A percentile compares a stretch with the other conserved stretches of the same genome.
phyloP scores from a whole-genome alignment of 1,140 invertebrate genomes.

The Hestina assimilis region DNA sequence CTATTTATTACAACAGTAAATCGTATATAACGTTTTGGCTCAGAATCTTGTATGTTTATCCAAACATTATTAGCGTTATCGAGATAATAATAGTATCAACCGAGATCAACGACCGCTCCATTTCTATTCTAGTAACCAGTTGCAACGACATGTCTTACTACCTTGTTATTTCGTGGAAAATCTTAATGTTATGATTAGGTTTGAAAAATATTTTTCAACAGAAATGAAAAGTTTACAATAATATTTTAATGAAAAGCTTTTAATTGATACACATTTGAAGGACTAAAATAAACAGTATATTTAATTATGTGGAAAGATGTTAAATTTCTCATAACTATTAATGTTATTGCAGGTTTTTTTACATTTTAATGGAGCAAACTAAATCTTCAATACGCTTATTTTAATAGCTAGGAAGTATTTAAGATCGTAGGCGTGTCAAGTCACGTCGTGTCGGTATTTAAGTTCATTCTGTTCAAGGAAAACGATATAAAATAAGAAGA shows the following conservation, averaged over 20 bases:
- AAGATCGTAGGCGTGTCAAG: constrained; percentile 6
- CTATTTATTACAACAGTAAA: constrained; percentile 20
- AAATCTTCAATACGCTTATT: constrained; percentile 2
- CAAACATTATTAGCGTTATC: constrained; percentile 60
- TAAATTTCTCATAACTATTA: no score
- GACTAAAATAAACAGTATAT: no score
- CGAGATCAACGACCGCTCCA: constrained; percentile 65
- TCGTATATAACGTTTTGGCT: constrained; percentile 30
- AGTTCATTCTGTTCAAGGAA: not conserved
- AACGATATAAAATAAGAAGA: not conserved
- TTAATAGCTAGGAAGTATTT: constrained; percentile 20
- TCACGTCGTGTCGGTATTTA: constrained; percentile 10
- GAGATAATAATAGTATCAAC: constrained; percentile 58
- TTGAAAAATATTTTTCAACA: constrained; percentile 9
- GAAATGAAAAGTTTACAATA: no score
- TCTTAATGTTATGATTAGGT: constrained; percentile 37
- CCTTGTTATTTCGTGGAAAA: constrained; percentile 52
- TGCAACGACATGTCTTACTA: constrained; percentile 46
- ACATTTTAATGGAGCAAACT: no score
- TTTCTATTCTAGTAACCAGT: constrained; percentile 63
- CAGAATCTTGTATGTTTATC: constrained; percentile 50
- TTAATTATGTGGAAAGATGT: no score
- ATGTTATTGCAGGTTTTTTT: no score
- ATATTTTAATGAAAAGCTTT: no score
- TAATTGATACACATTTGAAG: no score